phyloP scores from a whole-genome alignment of 2,888 invertebrate genomes.

The Cephus spinipes region DNA sequence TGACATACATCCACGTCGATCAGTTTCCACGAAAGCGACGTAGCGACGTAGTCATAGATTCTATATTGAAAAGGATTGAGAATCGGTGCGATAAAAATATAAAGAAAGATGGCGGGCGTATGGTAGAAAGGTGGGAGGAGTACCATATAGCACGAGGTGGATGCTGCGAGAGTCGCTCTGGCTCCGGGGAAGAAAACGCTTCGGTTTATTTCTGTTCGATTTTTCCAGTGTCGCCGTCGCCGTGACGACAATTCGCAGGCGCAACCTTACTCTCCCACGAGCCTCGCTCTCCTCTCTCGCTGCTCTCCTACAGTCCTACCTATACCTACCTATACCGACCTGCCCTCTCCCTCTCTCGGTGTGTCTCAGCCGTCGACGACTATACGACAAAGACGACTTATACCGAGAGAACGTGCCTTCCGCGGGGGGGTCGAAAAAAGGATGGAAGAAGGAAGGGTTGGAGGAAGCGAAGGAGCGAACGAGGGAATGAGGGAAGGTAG shows the following conservation, averaged over 20 bases:
- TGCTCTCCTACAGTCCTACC: slow-evolving; percentile 16
- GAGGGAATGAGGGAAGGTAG: slow-evolving; percentile 37
- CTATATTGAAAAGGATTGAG: neutral
- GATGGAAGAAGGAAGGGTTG: slow-evolving; percentile 11
- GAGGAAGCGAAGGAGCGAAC: slow-evolving; percentile 21
- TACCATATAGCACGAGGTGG: neutral
- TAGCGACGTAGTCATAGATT: neutral
- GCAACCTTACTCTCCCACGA: slow-evolving; percentile 50
- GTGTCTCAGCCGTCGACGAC: slow-evolving; percentile 25
- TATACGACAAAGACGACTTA: neutral
- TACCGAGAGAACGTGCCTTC: neutral
- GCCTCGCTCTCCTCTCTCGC: slow-evolving; percentile 34
- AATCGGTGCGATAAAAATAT: neutral
- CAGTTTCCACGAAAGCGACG: neutral
- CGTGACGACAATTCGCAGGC: slow-evolving; percentile 67
- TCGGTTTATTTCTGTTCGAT: slow-evolving; percentile 66
- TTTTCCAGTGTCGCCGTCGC: slow-evolving; percentile 65
- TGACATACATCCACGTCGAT: neutral
- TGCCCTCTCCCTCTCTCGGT: slow-evolving; percentile 12
- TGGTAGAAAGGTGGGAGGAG: neutral
- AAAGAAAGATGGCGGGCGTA: neutral
- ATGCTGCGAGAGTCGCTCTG: neutral
- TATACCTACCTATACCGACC: slow-evolving; percentile 18
- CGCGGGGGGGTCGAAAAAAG: neutral
- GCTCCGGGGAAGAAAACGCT: slow-evolving; percentile 56